Percentiles rank a stretch among this genome's conserved stretches.
Conservation (phyloP, 2,888 invertebrate genomes). For the Troides aeacus region DNA sequence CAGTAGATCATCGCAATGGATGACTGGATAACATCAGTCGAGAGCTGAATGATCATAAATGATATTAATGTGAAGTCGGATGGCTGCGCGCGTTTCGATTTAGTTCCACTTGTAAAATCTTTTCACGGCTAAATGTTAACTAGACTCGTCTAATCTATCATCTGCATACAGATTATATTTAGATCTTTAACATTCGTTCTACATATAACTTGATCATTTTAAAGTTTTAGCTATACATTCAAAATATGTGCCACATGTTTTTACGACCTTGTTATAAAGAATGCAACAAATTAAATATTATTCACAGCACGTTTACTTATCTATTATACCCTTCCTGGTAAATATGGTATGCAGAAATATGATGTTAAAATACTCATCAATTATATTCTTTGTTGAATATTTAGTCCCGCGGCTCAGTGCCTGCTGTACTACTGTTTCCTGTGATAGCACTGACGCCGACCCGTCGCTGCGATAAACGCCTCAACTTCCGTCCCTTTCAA, state of each 20-base stretch:
- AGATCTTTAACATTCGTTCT: not conserved
- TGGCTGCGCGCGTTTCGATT: slow-evolving; percentile 9
- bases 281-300: not conserved
- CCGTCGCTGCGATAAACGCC: slow-evolving; percentile 52
- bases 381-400: slow-evolving; percentile 36
- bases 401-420: slow-evolving; percentile 44
- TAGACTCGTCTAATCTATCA: not conserved
- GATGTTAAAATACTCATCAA: slow-evolving; percentile 41
- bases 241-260: not conserved
- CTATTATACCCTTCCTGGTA: slow-evolving; percentile 16
- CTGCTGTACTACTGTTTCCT: slow-evolving; percentile 60
- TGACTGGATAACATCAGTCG: slow-evolving; percentile 31
- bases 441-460: slow-evolving; percentile 49
- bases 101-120: slow-evolving; percentile 25
- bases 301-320: slow-evolving; percentile 33
- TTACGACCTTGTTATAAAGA: not conserved
- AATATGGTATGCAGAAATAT: slow-evolving; percentile 12
- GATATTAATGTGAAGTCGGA: slow-evolving; percentile 20
- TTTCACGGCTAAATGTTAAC: slow-evolving; percentile 4
- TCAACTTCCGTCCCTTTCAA: slow-evolving; percentile 40
- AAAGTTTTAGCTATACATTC: not conserved
- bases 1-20: slow-evolving; percentile 40
- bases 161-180: not conserved
- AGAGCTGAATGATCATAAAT: slow-evolving; percentile 28
- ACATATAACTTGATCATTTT: not conserved